Base-by-base conservation (phyloP, 1,140 invertebrate species). In the Lepidurus couesii region DNA sequence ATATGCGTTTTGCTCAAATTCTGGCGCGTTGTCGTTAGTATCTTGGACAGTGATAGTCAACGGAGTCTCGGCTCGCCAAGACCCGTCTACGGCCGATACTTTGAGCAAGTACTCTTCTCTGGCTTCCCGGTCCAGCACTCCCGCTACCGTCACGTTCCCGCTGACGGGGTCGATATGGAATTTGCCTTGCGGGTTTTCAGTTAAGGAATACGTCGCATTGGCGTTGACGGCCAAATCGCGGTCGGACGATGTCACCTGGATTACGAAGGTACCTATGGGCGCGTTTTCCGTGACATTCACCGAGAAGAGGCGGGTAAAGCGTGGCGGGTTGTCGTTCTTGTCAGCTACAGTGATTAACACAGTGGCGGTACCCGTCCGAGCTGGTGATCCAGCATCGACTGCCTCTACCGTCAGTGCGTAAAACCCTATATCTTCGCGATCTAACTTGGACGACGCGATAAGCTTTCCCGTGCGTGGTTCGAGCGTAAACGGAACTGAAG, bases 221-320 rank as follows among this genome's bases (percentile, higher is more conserved):
- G 94, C 93, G 86, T 97, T 97, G 74, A 90, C 87, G 1, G 92
- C 94, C 53, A 93, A 89, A 84, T 98, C 97, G 80, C 89, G 86
- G 85, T 98, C 96, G 11, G 91, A 93, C 83, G 94, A 96, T 4
- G 95, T 97, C 0, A 98, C 92, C 83, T 89, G 90, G 76, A 98
- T 93, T 0, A 99, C 93, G 85, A 97, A 97, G 1, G 94, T 92
- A 4, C 95, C 96, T 73, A 97, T 89, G 80, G 94, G 92, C 0
- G 94, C 90, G 85, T 99, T 98, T 87, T 99, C 97, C 0, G 95
- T 97, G 0, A 99, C 94, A 83, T 97, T 97, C 0, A 95, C 93
- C 82, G 92, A 95, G 84, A 97, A 98, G 0, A 97, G 85, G 75
- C 95, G 86, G 0, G 95, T 97, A 84, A 98, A 98, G 80, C 92